Evolutionary conservation across 2,888 invertebrate species (phyloP).

Genomic region (Conistra vaccinii): DNA sequence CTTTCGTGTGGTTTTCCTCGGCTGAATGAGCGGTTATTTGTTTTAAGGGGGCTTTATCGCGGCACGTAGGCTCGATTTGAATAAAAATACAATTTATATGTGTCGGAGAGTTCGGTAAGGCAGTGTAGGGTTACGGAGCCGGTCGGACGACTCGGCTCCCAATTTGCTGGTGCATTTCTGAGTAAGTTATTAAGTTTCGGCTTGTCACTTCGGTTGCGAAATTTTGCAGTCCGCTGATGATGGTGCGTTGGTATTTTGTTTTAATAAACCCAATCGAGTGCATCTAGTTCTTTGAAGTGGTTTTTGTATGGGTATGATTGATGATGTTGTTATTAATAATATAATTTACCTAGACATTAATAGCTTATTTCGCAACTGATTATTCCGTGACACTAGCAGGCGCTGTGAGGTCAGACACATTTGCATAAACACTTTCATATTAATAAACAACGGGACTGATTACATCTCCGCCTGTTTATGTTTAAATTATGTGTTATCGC

Average conservation of each 20-base stretch:
- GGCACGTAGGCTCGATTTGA: constrained; percentile 89
- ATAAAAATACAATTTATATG: constrained; percentile 91
- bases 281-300: constrained; percentile 66
- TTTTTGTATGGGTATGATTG: constrained; percentile 62
- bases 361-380: constrained; percentile 61
- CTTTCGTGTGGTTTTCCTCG: constrained; percentile 71
- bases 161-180: constrained; percentile 90
- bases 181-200: constrained; percentile 91
- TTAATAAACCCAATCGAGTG: constrained; percentile 68
- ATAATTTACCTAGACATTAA: constrained; percentile 60
- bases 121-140: constrained; percentile 88
- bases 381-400: constrained; percentile 46
- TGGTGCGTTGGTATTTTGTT: constrained; percentile 67
- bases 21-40: constrained; percentile 85
- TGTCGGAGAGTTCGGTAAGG: constrained; percentile 86
- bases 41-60: constrained; percentile 88
- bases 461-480: constrained; percentile 49
- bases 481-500: constrained; percentile 56
- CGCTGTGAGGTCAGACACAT: constrained; percentile 50
- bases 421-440: constrained; percentile 60
- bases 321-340: constrained; percentile 59
- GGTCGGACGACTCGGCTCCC: constrained; percentile 86
- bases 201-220: constrained; percentile 89
- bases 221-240: constrained; percentile 85
- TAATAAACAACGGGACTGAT: constrained; percentile 53